Evolutionary conservation across 1,140 invertebrate genomes (phyloP).

Genomic region (Drosophila suzukii): DNA sequence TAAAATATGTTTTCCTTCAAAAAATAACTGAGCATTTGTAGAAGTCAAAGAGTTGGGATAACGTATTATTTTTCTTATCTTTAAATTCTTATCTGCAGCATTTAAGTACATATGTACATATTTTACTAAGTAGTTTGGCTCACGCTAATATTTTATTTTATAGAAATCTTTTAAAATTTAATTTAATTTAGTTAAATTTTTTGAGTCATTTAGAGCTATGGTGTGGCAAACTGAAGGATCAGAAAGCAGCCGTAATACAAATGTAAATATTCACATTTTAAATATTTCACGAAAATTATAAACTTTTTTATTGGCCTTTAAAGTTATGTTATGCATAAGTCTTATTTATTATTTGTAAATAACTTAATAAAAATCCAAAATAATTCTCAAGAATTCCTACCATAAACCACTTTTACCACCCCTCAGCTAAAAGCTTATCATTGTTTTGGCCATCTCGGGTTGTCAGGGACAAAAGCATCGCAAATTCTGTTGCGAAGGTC

Average conservation of each 20-base stretch:
- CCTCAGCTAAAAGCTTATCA: slow-evolving; percentile 26
- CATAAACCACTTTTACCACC: slow-evolving; percentile 14
- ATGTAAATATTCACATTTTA: no score
- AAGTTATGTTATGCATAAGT: not conserved
- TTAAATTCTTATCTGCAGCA: not conserved
- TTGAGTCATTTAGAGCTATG: no score
- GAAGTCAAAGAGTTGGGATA: not conserved
- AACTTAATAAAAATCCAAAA: not conserved
- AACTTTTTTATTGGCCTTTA: not conserved
- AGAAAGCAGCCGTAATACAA: no score
- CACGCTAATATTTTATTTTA: no score
- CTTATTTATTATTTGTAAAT: slow-evolving; percentile 10
- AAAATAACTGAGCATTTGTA: not conserved
- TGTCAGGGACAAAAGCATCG: slow-evolving; percentile 20
- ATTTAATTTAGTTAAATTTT: no score
- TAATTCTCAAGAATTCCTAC: not conserved
- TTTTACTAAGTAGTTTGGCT: no score
- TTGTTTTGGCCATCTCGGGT: slow-evolving; percentile 22
- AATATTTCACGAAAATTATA: not conserved
- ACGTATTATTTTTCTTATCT: not conserved
- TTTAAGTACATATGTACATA: not conserved
- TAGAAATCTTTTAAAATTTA: no score
- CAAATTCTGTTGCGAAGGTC: slow-evolving; percentile 52
- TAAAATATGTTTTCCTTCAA: no score
- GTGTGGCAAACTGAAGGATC: no score